Conservation (phyloP, 2,113 vertebrate genomes). For the Elanoides forficatus region DNA sequence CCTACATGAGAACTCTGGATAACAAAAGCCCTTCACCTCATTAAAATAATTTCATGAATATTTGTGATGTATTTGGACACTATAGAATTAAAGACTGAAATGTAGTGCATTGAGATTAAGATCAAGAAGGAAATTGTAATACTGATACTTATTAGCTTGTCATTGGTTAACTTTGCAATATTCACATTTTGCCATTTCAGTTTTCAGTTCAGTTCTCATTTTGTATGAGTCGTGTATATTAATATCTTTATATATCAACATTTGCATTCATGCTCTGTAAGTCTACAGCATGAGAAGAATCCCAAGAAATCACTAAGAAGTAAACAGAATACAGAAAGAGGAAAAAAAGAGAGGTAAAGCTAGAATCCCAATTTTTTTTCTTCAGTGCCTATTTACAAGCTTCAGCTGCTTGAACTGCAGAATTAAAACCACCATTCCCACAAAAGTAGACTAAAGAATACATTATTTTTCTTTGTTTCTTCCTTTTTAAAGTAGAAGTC, state of each 20-base stretch:
- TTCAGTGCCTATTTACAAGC: not conserved
- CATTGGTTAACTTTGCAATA: not conserved
- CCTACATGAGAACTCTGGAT: not conserved
- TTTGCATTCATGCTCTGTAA: not conserved
- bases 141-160: not conserved
- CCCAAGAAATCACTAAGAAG: not conserved
- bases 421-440: not conserved
- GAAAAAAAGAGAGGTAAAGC: not conserved
- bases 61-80: not conserved
- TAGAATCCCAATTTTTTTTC: not conserved
- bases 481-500: too few relatives aligned
- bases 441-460: not conserved
- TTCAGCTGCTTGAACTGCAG: not conserved
- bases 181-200: not conserved
- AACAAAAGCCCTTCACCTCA: not conserved
- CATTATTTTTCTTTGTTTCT: not conserved
- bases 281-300: not conserved
- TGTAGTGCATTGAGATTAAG: not conserved
- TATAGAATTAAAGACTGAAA: not conserved
- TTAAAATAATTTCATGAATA: not conserved
- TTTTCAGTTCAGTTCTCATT: not conserved
- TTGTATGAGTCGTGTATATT: accelerated
- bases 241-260: not conserved
- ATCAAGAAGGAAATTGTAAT: not conserved
- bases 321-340: not conserved